Evolutionary conservation across 2,113 vertebrate genomes (phyloP), one percentile per base, ranked within the genome.

Genomic region (Gila orcuttii): DNA sequence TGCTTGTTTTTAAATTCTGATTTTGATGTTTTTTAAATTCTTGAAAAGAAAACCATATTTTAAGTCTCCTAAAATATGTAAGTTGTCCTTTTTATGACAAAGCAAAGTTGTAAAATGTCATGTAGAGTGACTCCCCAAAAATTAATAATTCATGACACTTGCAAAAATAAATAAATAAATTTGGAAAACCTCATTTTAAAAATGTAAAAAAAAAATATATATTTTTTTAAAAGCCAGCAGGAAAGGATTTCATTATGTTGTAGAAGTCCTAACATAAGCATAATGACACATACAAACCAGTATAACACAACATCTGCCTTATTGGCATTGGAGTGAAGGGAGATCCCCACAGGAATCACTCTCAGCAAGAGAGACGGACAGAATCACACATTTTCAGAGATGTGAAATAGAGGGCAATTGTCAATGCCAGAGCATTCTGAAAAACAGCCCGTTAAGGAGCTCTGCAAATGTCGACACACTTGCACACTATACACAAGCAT

Each of bases 341-440:
- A 68, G 69, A 85, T 59, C 69, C 59, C n/a, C 10, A 50, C 13
- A 42, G 31, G n/a, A 73, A 42, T 39, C 77, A 6, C 55, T 73
- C 77, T 50, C 76, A 79, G 76, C 50, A 25, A 36, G 75, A 47
- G 60, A 71, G 73, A 73, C 45, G 64, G 36, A 73, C 42, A 55
- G n/a, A 66, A 79, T 66, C 39, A 2, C 77, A 86, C 74, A 75
- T 85, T 68, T 77, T 57, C 31, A 79, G 66, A 64, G 57, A 79
- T 79, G 66, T 64, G 80, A 86, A 69, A 83, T 15, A 42, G 59
- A 82, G 84, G 62, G 73, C 86, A 85, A 68, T 73, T 69, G 52
- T 79, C 74, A 79, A 71, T 85, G 69, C 84, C 84, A 86, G 78
- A 78, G 47, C 45, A 80, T 75, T 78, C 69, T 36, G 55, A 59